A percentile compares a stretch with the other conserved stretches of the same genome.
Evolutionary conservation across 2,113 vertebrate genomes (phyloP).

Genomic region (Pituophis catenifer): DNA sequence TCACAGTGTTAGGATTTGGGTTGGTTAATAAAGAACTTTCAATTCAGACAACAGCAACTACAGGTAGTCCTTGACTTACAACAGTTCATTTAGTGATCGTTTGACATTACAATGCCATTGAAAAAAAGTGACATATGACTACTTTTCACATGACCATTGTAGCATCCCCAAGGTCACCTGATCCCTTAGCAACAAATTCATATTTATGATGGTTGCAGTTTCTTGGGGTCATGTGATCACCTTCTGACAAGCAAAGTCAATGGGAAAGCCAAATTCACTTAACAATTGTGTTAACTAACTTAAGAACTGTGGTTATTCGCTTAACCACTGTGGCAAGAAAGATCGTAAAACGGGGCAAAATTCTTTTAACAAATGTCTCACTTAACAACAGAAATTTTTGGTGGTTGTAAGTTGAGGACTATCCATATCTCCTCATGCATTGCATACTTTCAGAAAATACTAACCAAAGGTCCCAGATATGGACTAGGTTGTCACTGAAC

Average conservation of each 20-base stretch:
- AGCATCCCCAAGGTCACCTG: neutral
- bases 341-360: neutral
- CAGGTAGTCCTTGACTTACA: too few relatives aligned
- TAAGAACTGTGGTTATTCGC: neutral
- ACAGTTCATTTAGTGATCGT: too few relatives aligned
- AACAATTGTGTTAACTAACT: neutral
- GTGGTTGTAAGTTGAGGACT: neutral
- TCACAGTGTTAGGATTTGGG: neutral
- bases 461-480: neutral
- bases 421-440: neutral
- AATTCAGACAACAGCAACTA: too few relatives aligned
- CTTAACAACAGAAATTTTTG: neutral
- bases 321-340: neutral
- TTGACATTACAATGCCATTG: too few relatives aligned
- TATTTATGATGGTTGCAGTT: neutral
- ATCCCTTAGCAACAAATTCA: neutral
- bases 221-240: neutral
- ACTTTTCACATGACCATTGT: neutral
- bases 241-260: neutral
- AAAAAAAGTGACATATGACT: neutral
- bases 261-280: neutral
- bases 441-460: neutral
- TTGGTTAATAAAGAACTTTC: too few relatives aligned
- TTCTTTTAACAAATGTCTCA: neutral
- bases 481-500: neutral